phyloP scores from a whole-genome alignment of 2,888 invertebrate genomes.

The Drosophila anomalipes region DNA sequence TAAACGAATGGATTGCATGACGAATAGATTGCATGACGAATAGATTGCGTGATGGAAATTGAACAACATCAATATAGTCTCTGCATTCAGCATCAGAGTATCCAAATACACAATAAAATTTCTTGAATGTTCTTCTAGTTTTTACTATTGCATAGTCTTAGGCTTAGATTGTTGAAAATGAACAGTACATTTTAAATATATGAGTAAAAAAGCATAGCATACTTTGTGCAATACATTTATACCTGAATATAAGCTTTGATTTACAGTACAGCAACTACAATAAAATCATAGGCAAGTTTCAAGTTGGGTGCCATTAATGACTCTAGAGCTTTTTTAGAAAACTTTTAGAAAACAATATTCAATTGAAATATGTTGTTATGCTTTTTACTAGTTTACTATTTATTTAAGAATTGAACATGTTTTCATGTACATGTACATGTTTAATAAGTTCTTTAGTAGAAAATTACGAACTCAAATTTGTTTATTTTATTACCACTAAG shows the following conservation, averaged over 20 bases:
- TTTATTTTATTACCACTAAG: not conserved
- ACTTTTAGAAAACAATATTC: not conserved
- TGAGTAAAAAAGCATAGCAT: constrained; percentile 21
- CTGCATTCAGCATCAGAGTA: too few species aligned
- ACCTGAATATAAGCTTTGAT: not conserved
- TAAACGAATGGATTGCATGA: not conserved
- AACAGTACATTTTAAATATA: not conserved
- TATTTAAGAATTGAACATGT: not conserved
- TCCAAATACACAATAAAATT: not conserved
- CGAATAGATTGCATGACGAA: not conserved
- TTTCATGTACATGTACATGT: not conserved
- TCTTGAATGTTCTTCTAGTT: not conserved
- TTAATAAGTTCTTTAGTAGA: not conserved
- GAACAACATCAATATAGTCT: not conserved
- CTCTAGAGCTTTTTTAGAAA: not conserved
- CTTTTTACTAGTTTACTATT: not conserved
- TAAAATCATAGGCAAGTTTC: not conserved
- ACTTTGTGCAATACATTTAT: constrained; percentile 22
- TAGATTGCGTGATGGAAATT: not conserved
- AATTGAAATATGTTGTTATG: not conserved
- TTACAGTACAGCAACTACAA: not conserved
- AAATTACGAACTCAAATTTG: not conserved
- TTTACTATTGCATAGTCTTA: constrained; percentile 33
- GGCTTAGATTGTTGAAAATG: constrained; percentile 10
- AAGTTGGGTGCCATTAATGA: not conserved